These are phyloP conservation scores for Tarsius wallacei DNA, from an alignment of 2,797 vertebrate species.

Conservation along the genomic window DNA sequence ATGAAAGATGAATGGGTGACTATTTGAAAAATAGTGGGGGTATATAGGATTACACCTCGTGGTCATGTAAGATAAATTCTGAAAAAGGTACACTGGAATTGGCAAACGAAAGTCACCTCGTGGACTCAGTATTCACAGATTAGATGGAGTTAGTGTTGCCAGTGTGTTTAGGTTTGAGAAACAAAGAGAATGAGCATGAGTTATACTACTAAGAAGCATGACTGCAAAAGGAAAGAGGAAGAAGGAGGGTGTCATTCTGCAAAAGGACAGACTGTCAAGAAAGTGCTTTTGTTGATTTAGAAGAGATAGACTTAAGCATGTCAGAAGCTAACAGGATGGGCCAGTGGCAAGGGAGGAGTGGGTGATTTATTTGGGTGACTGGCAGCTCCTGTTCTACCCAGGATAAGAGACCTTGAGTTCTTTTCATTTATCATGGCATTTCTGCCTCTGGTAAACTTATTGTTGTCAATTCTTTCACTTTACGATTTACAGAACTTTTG, in stretches of 20 bases:
- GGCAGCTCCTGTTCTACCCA: conserved; percentile 65
- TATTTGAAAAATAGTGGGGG: background rate
- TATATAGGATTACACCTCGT: background rate
- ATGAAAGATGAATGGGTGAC: background rate
- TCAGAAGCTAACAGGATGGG: background rate
- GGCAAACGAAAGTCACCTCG: background rate
- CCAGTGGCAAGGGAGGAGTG: background rate
- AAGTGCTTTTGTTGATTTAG: conserved; percentile 67
- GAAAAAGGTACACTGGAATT: background rate
- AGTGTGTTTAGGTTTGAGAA: background rate
- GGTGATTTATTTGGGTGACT: conserved; percentile 77
- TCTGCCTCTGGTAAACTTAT: conserved; percentile 53
- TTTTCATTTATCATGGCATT: conserved; percentile 73
- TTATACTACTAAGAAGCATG: background rate
- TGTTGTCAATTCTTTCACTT: conserved; percentile 52
- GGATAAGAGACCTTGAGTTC: conserved; percentile 71
- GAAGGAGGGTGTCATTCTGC: background rate
- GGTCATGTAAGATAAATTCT: background rate
- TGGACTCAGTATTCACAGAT: background rate
- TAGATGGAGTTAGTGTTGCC: background rate
- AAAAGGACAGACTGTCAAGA: conserved; percentile 64
- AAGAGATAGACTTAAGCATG: background rate
- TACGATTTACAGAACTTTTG: conserved; percentile 46
- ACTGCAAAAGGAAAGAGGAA: background rate
- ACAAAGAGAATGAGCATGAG: background rate